phyloP scores from a whole-genome alignment of 1,140 invertebrate species.

The Papilio polytes region DNA sequence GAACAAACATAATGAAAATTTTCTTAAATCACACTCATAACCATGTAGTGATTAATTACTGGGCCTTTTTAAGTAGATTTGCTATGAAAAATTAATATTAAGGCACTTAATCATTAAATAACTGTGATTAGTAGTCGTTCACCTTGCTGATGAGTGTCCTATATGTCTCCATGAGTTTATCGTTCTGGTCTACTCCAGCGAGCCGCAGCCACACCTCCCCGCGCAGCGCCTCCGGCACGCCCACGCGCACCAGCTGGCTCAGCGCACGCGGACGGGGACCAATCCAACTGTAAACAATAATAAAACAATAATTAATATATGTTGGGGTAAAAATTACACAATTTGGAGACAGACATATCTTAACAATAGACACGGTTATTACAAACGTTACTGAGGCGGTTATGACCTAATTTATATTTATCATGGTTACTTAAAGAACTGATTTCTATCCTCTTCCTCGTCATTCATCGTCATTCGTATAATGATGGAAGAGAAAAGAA shows the following conservation, averaged over 20 bases:
- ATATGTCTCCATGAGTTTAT: slow-evolving; percentile 96
- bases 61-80: not conserved
- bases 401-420: no score
- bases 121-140: not conserved
- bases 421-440: no score
- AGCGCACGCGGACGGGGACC: slow-evolving; percentile 92
- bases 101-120: no score
- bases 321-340: not conserved
- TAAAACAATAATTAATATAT: not conserved
- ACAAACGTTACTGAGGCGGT: not conserved
- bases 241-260: slow-evolving; percentile 90
- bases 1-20: not conserved
- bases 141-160: slow-evolving; percentile 95
- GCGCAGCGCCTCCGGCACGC: slow-evolving; percentile 97
- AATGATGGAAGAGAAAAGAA: no score
- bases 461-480: no score
- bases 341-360: no score
- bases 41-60: no score
- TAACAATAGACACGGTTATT: not conserved
- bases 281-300: slow-evolving; percentile 82
- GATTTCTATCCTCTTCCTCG: no score
- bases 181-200: slow-evolving; percentile 92
- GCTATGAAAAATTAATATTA: no score
- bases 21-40: not conserved
- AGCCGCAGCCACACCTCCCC: slow-evolving; percentile 99